A percentile compares a stretch with the other conserved stretches of the same genome.
Evolutionary conservation across 2,113 vertebrate genomes (phyloP).

Genomic region (Periophthalmodon schlosseri): DNA sequence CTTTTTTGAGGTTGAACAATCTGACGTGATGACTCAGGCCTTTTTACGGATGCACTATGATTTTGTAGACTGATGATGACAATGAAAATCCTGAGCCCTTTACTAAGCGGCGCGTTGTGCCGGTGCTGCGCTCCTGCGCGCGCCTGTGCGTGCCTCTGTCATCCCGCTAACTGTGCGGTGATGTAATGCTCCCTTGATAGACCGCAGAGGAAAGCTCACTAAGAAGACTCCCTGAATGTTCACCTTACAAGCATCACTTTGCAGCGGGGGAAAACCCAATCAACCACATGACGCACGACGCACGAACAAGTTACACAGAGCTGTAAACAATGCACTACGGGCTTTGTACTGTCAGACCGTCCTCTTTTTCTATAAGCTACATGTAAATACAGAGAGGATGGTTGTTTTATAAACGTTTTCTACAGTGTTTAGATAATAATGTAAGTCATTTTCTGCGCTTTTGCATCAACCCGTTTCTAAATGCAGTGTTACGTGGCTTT

Average conservation of each 20-base stretch:
- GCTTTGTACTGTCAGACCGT: constrained; percentile 55
- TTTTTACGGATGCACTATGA: constrained; percentile 13
- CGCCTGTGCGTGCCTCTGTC: constrained; percentile 44
- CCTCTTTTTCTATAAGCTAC: constrained; percentile 45
- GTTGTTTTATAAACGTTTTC: constrained; percentile 57
- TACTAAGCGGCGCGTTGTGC: constrained; percentile 30
- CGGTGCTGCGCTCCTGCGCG: constrained; percentile 9
- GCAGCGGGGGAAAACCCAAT: constrained; percentile 15
- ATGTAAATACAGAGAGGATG: constrained; percentile 52
- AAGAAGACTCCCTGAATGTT: constrained; percentile 41
- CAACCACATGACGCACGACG: constrained; percentile 3
- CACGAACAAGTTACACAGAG: constrained; percentile 14
- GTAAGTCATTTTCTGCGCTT: constrained; percentile 45
- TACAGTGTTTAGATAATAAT: constrained; percentile 60
- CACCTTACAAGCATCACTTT: constrained; percentile 36
- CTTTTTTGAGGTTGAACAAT: not conserved
- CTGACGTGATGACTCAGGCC: constrained; percentile 15
- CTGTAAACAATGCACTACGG: constrained; percentile 32
- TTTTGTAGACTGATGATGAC: constrained; percentile 9
- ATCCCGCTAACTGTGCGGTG: constrained; percentile 65
- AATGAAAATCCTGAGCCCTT: constrained; percentile 26
- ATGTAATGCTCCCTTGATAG: constrained; percentile 77
- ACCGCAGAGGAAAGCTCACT: constrained; percentile 60
- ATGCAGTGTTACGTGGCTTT: constrained; percentile 50
- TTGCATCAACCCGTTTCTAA: constrained; percentile 27